Evolutionary conservation across 2,888 invertebrate species (phyloP).

Genomic region (Emmelina monodactyla): DNA sequence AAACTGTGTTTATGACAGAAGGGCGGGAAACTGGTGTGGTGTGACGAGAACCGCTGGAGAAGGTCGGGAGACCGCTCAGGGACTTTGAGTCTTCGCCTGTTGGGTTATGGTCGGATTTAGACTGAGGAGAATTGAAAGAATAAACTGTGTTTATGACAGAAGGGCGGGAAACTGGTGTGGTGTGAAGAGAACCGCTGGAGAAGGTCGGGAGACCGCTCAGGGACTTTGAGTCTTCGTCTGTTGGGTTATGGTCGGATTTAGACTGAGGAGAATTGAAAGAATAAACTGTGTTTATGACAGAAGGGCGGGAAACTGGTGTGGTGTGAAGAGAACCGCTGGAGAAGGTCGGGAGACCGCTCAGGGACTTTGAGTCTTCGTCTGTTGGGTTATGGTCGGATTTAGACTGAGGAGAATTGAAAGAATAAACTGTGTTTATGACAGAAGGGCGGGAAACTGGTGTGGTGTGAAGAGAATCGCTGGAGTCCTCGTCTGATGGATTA

Average conservation of each 20-base stretch:
- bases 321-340: constrained; percentile 67
- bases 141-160: constrained; percentile 79
- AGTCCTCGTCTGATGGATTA: constrained; percentile 36
- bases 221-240: constrained; percentile 45
- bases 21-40: constrained; percentile 75
- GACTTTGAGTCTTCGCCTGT: constrained; percentile 45
- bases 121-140: constrained; percentile 38
- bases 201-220: constrained; percentile 42
- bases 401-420: constrained; percentile 48
- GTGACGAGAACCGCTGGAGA: constrained; percentile 65
- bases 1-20: constrained; percentile 78
- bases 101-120: not conserved
- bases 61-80: constrained; percentile 40
- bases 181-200: constrained; percentile 67
- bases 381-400: constrained; percentile 1
- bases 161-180: constrained; percentile 73
- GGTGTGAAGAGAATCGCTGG: constrained; percentile 64
- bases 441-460: constrained; percentile 77
- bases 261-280: constrained; percentile 37
- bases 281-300: constrained; percentile 76
- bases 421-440: constrained; percentile 74
- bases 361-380: constrained; percentile 45
- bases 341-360: constrained; percentile 42
- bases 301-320: constrained; percentile 76
- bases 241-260: not conserved